Evolutionary conservation across 1,140 invertebrate species (phyloP).

Genomic region (Tetraneura akinire): DNA sequence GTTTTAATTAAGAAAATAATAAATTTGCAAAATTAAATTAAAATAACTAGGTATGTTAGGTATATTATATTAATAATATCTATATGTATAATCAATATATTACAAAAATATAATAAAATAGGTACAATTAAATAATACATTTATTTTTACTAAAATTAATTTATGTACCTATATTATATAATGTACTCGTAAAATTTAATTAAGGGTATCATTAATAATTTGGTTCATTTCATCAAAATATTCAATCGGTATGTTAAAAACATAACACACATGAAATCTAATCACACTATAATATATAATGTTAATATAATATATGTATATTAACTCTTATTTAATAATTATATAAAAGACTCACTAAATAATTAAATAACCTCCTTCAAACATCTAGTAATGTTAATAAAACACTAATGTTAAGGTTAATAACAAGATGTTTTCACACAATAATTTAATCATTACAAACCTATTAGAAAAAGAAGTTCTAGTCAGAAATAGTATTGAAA

Average conservation of each 20-base stretch:
- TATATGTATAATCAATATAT: too few relatives aligned
- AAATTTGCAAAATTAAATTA: too few relatives aligned
- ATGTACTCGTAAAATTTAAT: too few relatives aligned
- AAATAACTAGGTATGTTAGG: too few relatives aligned
- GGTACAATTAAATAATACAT: too few relatives aligned
- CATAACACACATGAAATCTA: slow-evolving; percentile 3
- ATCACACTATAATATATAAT: slow-evolving; percentile 13
- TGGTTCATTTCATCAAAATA: background rate
- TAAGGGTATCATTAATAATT: too few relatives aligned
- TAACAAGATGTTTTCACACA: slow-evolving; percentile 33
- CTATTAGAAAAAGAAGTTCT: slow-evolving; percentile 45
- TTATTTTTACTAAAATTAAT: too few relatives aligned
- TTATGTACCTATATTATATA: too few relatives aligned
- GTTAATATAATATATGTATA: background rate
- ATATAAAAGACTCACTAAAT: background rate
- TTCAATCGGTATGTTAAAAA: background rate
- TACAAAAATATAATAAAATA: too few relatives aligned
- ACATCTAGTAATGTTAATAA: slow-evolving; percentile 29
- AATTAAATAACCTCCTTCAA: slow-evolving; percentile 34
- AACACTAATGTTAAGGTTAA: slow-evolving; percentile 33
- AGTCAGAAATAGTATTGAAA: slow-evolving; percentile 72
- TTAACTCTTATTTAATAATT: background rate
- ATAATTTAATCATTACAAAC: slow-evolving; percentile 36
- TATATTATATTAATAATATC: too few relatives aligned
- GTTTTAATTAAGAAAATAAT: too few relatives aligned